phyloP scores from a whole-genome alignment of 2,797 vertebrate species.

The Hemibagrus guttatus region DNA sequence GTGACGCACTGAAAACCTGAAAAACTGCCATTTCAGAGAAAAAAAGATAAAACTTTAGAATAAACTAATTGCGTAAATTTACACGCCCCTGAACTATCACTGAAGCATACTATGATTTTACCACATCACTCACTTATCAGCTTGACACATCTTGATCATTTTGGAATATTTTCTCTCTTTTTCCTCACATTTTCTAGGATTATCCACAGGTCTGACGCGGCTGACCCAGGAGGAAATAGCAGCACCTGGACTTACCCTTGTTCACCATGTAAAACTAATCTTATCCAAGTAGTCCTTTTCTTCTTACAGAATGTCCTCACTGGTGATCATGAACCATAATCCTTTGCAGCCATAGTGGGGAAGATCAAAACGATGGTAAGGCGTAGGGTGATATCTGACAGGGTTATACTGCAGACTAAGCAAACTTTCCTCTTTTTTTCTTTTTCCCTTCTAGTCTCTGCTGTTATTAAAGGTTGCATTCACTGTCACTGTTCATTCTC shows the following conservation, averaged over 20 bases:
- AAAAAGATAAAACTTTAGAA: too few species aligned
- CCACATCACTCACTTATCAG: too few species aligned
- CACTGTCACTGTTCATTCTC: slow-evolving; percentile 4
- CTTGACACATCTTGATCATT: too few species aligned
- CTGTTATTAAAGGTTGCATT: slow-evolving; percentile 26
- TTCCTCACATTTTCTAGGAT: too few species aligned
- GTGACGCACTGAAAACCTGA: too few species aligned
- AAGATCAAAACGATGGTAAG: neutral
- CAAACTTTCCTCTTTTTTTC: neutral
- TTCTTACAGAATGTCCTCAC: neutral
- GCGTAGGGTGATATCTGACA: neutral
- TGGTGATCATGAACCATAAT: neutral
- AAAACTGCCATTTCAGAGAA: too few species aligned
- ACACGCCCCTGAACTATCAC: too few species aligned
- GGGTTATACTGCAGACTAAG: slow-evolving; percentile 14
- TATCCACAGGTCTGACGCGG: neutral
- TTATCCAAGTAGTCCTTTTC: neutral
- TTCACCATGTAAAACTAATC: neutral
- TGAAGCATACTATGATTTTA: too few species aligned
- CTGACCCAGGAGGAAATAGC: neutral
- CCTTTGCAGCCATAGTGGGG: neutral
- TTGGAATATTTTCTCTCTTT: too few species aligned
- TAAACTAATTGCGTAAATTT: too few species aligned
- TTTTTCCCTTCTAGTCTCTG: neutral
- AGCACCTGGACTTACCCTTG: neutral